phyloP scores from a whole-genome alignment of 2,113 vertebrate genomes.

The Pterocles orientalis region DNA sequence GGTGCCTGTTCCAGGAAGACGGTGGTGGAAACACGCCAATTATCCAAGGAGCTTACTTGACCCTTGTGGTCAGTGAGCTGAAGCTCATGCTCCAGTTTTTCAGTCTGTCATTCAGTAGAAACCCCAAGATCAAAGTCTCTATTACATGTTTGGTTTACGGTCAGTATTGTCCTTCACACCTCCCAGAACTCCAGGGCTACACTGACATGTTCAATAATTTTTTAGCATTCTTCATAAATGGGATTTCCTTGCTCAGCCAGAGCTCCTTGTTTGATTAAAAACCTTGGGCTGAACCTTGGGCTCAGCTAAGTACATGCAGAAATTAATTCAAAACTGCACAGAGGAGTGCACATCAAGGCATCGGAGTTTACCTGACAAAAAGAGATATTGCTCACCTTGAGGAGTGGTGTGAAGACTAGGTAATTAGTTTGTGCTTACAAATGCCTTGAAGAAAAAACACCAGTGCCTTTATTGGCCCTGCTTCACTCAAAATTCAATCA shows the following conservation, averaged over 20 bases:
- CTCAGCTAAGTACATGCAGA: not conserved
- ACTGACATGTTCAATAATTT: not conserved
- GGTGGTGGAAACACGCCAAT: not conserved
- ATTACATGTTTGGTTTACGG: not conserved
- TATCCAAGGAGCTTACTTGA: not conserved
- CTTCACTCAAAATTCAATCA: not conserved
- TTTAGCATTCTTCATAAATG: not conserved
- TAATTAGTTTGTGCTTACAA: not conserved
- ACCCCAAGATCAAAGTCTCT: not conserved
- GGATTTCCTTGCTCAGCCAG: not conserved
- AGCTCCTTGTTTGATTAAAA: not conserved
- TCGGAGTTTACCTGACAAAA: not conserved
- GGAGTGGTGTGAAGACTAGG: not conserved
- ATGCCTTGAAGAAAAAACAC: not conserved
- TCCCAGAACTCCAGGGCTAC: not conserved
- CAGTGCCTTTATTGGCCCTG: not conserved
- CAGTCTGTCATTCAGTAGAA: not conserved
- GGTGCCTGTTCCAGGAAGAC: not conserved
- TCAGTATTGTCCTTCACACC: not conserved
- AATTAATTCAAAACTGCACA: not conserved
- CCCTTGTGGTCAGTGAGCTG: not conserved
- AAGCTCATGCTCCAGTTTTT: not conserved
- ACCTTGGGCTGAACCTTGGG: not conserved
- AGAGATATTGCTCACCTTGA: not conserved
- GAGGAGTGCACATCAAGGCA: not conserved